phyloP scores from a whole-genome alignment of 2,888 invertebrate genomes.

The Hydrotaea diabolus region DNA sequence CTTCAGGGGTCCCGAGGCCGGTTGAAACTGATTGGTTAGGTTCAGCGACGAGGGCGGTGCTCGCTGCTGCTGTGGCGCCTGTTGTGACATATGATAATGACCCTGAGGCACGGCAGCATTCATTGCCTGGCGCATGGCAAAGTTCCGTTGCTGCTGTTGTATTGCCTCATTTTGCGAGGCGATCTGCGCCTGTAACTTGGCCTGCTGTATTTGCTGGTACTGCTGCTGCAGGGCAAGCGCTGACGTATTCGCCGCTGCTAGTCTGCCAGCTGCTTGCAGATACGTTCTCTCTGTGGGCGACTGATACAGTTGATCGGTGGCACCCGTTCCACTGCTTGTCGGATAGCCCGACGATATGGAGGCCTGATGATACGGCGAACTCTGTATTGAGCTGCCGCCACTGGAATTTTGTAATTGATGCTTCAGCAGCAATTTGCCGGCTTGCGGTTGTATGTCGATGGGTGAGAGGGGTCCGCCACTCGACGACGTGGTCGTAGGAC shows the following conservation, averaged over 20 bases:
- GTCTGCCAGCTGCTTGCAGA: constrained; percentile 79
- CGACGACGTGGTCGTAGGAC: constrained; percentile 77
- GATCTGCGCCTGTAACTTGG: constrained; percentile 84
- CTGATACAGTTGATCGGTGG: constrained; percentile 78
- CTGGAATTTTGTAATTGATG: constrained; percentile 70
- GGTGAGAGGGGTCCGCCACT: constrained; percentile 77
- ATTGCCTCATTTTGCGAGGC: constrained; percentile 84
- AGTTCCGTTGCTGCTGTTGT: constrained; percentile 84
- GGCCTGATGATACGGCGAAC: constrained; percentile 82
- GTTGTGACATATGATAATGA: constrained; percentile 79
- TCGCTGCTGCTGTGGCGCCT: constrained; percentile 77
- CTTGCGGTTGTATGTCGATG: constrained; percentile 79
- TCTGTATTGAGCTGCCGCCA: constrained; percentile 74
- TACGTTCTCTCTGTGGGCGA: constrained; percentile 83
- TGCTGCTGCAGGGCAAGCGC: constrained; percentile 82
- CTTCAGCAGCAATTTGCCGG: constrained; percentile 73
- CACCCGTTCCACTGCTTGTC: constrained; percentile 70
- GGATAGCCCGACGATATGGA: constrained; percentile 80
- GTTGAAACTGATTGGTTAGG: constrained; percentile 79
- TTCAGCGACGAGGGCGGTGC: constrained; percentile 80
- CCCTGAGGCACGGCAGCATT: constrained; percentile 83
- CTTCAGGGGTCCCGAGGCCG: constrained; percentile 78
- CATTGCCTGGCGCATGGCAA: constrained; percentile 84
- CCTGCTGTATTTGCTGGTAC: constrained; percentile 85
- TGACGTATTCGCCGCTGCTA: constrained; percentile 75